Percentiles rank a stretch among this genome's conserved stretches.
Evolutionary conservation across 2,113 vertebrate species (phyloP).

Genomic region (Thermophis baileyi): DNA sequence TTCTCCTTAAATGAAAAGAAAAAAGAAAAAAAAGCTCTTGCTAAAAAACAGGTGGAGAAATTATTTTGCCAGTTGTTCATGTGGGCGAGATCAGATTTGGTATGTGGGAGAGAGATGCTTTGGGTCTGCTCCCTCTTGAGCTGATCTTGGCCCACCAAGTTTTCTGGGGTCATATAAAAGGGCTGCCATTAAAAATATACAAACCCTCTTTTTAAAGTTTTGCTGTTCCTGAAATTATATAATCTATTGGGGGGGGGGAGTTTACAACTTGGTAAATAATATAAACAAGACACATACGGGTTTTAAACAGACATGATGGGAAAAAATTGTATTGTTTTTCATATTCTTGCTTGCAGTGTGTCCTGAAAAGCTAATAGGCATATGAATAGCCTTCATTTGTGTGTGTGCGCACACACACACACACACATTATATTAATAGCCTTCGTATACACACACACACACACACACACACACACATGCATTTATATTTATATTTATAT

Average conservation of each 20-base stretch:
- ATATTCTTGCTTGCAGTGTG: background rate
- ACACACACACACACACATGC: no score
- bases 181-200: background rate
- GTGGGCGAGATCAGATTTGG: background rate
- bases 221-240: background rate
- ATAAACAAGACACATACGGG: background rate
- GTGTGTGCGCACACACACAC: no score
- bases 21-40: background rate
- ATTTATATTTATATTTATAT: conserved; percentile 3
- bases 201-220: background rate
- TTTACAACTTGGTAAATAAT: background rate
- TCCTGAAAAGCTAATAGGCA: background rate
- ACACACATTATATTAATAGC: no score
- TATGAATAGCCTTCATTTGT: background rate
- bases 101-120: background rate
- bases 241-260: background rate
- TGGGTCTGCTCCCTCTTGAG: background rate
- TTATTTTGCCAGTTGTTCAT: background rate
- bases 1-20: background rate
- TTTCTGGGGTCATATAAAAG: background rate
- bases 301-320: background rate
- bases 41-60: background rate
- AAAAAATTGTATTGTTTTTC: background rate
- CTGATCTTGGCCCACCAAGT: background rate
- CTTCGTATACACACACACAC: no score